phyloP scores from a whole-genome alignment of 2,888 invertebrate genomes.

The Himalopsyche anomala region DNA sequence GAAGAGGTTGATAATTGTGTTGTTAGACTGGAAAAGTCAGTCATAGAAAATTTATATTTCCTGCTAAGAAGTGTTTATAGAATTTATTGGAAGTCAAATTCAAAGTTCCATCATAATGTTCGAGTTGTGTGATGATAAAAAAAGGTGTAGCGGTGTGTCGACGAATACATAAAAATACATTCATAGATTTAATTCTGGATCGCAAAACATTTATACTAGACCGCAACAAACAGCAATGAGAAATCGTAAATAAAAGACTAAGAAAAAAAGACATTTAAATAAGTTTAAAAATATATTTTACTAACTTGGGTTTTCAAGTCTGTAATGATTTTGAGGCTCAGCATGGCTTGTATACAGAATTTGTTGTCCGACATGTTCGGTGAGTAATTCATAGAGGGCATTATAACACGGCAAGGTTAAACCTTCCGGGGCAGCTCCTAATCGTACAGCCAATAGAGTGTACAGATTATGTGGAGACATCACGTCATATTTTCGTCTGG shows the following conservation, averaged over 20 bases:
- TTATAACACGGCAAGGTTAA: conserved; percentile 97
- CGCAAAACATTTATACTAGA: no score
- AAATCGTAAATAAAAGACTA: background rate
- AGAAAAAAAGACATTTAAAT: background rate
- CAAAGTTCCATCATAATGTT: no score
- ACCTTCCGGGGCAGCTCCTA: conserved; percentile 88
- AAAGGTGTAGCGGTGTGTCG: no score
- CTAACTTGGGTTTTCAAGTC: conserved; percentile 97
- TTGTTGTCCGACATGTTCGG: conserved; percentile 97
- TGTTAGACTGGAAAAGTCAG: no score
- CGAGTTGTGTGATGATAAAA: no score
- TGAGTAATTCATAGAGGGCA: conserved; percentile 98
- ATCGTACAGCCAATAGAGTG: conserved; percentile 94
- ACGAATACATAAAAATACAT: no score
- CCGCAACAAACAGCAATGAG: no score
- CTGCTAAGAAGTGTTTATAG: background rate
- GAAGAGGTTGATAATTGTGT: background rate
- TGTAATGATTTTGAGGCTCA: conserved; percentile 95
- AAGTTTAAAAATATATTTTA: conserved; percentile 64
- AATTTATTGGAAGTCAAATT: no score
- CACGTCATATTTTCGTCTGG: conserved; percentile 97
- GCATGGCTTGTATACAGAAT: conserved; percentile 95
- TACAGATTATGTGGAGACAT: conserved; percentile 99
- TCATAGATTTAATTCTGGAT: no score
- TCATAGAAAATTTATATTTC: background rate